Evolutionary conservation across 1,140 invertebrate species (phyloP), one percentile per base, ranked within the genome.

Genomic region (Littorina saxatilis): DNA sequence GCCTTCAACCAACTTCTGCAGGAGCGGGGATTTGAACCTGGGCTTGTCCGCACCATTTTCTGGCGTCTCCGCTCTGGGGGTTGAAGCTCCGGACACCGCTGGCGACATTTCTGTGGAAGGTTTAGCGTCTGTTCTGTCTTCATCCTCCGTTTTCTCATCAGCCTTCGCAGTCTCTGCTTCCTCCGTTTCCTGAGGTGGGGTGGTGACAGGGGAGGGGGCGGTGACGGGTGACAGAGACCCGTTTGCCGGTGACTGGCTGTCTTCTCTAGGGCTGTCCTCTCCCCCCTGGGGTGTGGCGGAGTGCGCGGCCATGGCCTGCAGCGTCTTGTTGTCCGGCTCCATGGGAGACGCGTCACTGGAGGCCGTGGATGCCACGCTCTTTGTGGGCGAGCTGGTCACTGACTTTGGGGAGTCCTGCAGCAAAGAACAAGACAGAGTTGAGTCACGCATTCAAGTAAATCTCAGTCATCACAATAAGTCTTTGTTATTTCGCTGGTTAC

Each of bases 21-120:
- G 85, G 4, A 91, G 82, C 52, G 90, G 88, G 40, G 90, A 90
- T 72, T 86, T 88, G 84, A 90, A 90, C 84, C 86, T 90, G 52
- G 88, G 86, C 58, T 82, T 87, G 63, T 87, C 87, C 40, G 80
- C 23, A 17, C 83, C 82, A 70, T 83, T 82, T 70, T 83, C 85
- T 11, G 76, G 58, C 29, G 81, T 52, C 70, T 80, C 78, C 17
- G 35, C 39, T 9, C 76, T 55, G 5, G 76, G 58, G 29, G 73
- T 84, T 52, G 61, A 47, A 0, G 35, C 35, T 32, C 39, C 68
- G 29, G 52, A 74, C 40, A 55, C 39, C 3, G n/a, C 9, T 27
- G 70, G 39, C 0, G 47, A 76, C 15, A 68, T 35, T 32, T 23
- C 76, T 73, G 43, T 9, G 35, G 79, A 61, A 23, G 52, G 37